Base-by-base conservation (phyloP, 2,113 vertebrate genomes). In the Eulacestoma nigropectus region DNA sequence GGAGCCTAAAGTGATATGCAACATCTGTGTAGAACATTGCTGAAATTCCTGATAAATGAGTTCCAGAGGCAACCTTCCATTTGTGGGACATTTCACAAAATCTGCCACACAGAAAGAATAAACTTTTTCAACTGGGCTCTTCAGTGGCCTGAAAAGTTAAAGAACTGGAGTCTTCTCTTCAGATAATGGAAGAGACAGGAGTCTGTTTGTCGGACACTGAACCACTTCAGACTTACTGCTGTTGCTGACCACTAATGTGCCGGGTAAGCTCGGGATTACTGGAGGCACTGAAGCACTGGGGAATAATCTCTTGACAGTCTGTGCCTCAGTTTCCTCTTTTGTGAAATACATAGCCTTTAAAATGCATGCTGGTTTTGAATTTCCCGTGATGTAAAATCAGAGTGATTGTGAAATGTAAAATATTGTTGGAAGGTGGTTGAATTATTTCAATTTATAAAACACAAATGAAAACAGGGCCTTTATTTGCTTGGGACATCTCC, bases 1-100 rank as follows among this genome's bases (percentile, higher is more conserved):
- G 87, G 63, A 88, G 52, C 82, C 68, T 83, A 0, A 76, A 92
- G 60, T 92, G 95, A 95, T 91, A 37, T 0, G 26, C 69, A 84
- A 82, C 96, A 93, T 96, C 91, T 96, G 96, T 50, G 68, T 59
- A 63, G 49, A 64, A 68, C 91, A 91, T 96, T 96, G 93, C 94
- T 96, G 91, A 92, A 88, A 96, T 95, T 95, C 95, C 96, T 95
- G 88, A 79, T 76, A 92, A 96, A 97, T 95, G 89, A 92, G 75
- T 96, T 97, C 91, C 95, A 89, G 96, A 80, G 70, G 53, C 83
- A 93, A 3, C 64, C 78, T 73, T 91, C 75, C 25, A 37, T 62
- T 92, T 97, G 74, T 63, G 64, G 76, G 91, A 68, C 67, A 11
- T 57, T 80, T 62, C 42, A 39, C 35, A 82, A 88, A 88, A 59